Evolutionary conservation across 2,113 vertebrate species (phyloP).

Genomic region (Lucifuga dentata): DNA sequence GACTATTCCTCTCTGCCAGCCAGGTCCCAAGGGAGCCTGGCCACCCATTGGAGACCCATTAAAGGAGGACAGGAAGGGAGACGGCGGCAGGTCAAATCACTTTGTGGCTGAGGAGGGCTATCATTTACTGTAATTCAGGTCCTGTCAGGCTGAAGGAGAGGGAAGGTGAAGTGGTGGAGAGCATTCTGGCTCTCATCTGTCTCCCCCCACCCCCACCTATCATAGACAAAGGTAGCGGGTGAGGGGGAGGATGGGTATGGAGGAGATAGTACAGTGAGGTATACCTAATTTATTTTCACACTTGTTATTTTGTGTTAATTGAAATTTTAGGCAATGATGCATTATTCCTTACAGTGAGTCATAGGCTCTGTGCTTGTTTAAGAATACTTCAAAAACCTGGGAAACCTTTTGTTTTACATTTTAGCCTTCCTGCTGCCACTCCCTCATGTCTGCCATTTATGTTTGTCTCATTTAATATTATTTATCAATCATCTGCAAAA

Average conservation of each 20-base stretch:
- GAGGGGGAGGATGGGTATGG: constrained; percentile 42
- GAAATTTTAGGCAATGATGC: constrained; percentile 10
- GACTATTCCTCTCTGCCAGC: constrained; percentile 65
- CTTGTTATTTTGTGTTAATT: constrained; percentile 38
- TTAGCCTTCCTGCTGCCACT: neutral
- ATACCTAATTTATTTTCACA: constrained; percentile 26
- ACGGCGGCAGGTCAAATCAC: constrained; percentile 89
- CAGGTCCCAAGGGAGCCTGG: constrained; percentile 83
- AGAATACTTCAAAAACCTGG: constrained; percentile 3
- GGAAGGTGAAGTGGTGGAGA: constrained; percentile 89
- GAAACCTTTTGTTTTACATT: neutral
- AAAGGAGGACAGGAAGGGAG: constrained; percentile 73
- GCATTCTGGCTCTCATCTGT: constrained; percentile 81
- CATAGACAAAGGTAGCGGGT: constrained; percentile 67
- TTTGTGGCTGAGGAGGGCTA: constrained; percentile 87
- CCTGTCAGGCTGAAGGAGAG: constrained; percentile 88
- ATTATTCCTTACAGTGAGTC: neutral
- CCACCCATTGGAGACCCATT: constrained; percentile 85
- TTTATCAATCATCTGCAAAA: too few species aligned
- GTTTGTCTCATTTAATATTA: too few species aligned
- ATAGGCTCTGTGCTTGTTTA: constrained; percentile 17
- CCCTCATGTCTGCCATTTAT: too few species aligned
- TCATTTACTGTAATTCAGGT: constrained; percentile 92
- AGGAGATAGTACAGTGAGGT: constrained; percentile 36
- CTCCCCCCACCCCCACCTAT: constrained; percentile 77